Conservation (phyloP, 30 jellyfish, hydroid and myxozoan species). For the Catostylus mosaicus region DNA sequence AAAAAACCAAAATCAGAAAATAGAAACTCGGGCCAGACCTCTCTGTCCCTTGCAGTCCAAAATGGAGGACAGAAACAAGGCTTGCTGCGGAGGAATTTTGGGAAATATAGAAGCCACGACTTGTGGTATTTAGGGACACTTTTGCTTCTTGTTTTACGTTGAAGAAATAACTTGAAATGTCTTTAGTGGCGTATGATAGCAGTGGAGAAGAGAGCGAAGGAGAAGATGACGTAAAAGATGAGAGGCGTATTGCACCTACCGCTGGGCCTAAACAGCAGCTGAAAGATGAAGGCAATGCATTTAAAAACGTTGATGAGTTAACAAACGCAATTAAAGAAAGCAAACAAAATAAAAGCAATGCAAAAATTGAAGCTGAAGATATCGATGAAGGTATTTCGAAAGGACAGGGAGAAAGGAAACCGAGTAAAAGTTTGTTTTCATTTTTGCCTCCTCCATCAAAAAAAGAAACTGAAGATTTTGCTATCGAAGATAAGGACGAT, state of each 20-base stretch:
- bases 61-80: neutral
- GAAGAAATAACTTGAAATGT: conserved; percentile 41
- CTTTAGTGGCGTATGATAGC: conserved; percentile 72
- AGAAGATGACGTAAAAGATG: conserved; percentile 13
- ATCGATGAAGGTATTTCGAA: neutral
- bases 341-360: neutral
- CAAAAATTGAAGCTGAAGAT: neutral
- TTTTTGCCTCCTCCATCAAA: conserved; percentile 60
- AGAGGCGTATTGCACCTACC: neutral
- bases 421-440: conserved; percentile 38
- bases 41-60: neutral
- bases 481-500: conserved; percentile 6
- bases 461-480: conserved; percentile 7
- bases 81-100: neutral
- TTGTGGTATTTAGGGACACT: neutral
- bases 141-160: too few species aligned
- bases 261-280: conserved; percentile 41
- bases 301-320: neutral
- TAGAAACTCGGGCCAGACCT: conserved; percentile 18
- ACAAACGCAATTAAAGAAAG: neutral
- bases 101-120: neutral
- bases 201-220: conserved; percentile 67
- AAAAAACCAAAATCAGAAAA: neutral
- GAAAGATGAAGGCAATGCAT: neutral
- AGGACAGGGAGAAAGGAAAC: neutral